Evolutionary conservation across 2,888 invertebrate genomes (phyloP).

Genomic region (Leptinotarsa juncta): DNA sequence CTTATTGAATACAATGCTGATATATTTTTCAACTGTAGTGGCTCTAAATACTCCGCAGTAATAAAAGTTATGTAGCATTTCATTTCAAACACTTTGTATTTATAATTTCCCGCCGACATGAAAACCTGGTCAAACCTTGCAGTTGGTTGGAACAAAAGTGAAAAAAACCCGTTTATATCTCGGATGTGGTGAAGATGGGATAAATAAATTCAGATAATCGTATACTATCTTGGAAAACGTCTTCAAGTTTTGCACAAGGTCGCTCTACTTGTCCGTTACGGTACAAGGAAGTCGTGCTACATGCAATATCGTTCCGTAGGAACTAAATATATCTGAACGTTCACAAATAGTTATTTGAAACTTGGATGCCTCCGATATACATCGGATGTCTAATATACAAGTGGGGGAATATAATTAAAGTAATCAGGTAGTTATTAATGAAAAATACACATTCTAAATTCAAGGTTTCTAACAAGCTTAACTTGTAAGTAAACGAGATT

Average conservation of each 20-base stretch:
- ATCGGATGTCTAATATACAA: not conserved
- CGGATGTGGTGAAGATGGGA: not conserved
- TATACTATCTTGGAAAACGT: not conserved
- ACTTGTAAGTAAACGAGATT: too few relatives aligned
- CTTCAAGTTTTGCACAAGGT: not conserved
- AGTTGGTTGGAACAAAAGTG: too few relatives aligned
- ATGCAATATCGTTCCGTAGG: conserved; percentile 6
- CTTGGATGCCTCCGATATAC: conserved; percentile 1
- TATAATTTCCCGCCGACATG: too few relatives aligned
- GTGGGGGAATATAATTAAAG: not conserved
- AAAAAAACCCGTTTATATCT: too few relatives aligned
- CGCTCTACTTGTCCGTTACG: not conserved
- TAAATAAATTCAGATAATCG: not conserved
- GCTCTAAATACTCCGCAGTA: too few relatives aligned
- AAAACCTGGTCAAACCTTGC: too few relatives aligned
- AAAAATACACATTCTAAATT: not conserved
- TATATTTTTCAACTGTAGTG: too few relatives aligned
- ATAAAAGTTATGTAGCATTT: too few relatives aligned
- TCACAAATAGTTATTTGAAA: conserved; percentile 10
- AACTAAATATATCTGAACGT: conserved; percentile 15
- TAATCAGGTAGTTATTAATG: not conserved
- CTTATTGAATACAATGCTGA: too few relatives aligned
- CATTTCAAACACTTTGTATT: too few relatives aligned
- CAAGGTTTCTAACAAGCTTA: not conserved
- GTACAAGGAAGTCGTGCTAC: conserved; percentile 15